These are phyloP conservation scores for Nymphalis polychloros DNA, from an alignment of 2,888 invertebrate genomes.

Conservation along the genomic window DNA sequence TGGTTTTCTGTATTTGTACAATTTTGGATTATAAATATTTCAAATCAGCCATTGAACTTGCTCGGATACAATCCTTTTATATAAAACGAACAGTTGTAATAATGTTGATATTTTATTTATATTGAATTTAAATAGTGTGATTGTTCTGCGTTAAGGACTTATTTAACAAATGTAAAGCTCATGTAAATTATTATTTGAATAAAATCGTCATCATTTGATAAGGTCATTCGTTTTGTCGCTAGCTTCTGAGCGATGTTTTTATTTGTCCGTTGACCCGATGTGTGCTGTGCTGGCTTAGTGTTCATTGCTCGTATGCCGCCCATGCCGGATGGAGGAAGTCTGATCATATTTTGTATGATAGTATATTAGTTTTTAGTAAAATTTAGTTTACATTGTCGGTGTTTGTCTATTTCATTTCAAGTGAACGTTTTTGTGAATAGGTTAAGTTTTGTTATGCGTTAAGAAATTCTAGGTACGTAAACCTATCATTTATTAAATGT, in stretches of 20 bases:
- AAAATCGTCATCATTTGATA: constrained; percentile 54
- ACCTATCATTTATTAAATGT: not conserved
- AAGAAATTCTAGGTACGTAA: constrained; percentile 21
- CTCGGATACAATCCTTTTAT: too few relatives aligned
- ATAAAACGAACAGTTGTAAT: too few relatives aligned
- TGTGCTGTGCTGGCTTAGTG: constrained; percentile 51
- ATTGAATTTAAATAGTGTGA: not conserved
- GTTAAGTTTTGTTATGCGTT: constrained; percentile 2
- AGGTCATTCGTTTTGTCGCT: constrained; percentile 63
- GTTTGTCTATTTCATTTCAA: not conserved
- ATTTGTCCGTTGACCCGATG: constrained; percentile 71
- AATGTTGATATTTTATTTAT: too few relatives aligned
- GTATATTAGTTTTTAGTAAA: constrained; percentile 19
- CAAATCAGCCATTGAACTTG: too few relatives aligned
- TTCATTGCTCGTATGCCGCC: constrained; percentile 33
- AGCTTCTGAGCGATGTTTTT: constrained; percentile 61
- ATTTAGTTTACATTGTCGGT: not conserved
- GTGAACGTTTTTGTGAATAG: constrained; percentile 1
- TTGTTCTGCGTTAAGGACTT: not conserved
- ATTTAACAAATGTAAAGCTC: not conserved
- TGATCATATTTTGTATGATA: constrained; percentile 7
- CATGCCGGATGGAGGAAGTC: constrained; percentile 30
- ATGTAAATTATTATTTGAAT: constrained; percentile 39
- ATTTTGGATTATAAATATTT: not conserved
- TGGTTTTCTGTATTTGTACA: not conserved